Conservation (phyloP, 2,888 invertebrate genomes). For the Nasonovia ribisnigri region DNA sequence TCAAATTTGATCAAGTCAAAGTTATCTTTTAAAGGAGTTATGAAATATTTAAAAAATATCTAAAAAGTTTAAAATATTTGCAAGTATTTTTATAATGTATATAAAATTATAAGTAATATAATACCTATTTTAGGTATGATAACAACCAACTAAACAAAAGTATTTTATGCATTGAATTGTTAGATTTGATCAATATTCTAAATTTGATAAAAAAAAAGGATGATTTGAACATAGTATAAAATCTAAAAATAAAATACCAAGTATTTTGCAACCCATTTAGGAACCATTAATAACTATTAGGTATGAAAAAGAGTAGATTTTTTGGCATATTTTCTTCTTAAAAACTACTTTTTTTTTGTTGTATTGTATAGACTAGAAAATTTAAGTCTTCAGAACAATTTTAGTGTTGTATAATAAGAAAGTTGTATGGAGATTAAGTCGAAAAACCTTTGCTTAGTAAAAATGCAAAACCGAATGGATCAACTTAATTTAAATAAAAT, state of each 20-base stretch:
- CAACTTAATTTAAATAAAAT: constrained; percentile 22
- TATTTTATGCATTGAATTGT: neutral
- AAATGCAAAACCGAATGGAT: constrained; percentile 39
- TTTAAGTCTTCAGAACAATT: constrained; percentile 57
- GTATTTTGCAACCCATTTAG: constrained; percentile 62
- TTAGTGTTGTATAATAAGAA: neutral
- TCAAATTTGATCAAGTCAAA: neutral
- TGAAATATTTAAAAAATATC: neutral
- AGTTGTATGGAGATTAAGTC: neutral
- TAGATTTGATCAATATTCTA: neutral
- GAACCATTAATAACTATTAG: constrained; percentile 44
- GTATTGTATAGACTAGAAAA: constrained; percentile 58
- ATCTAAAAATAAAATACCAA: neutral
- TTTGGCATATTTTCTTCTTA: constrained; percentile 61
- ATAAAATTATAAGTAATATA: no score
- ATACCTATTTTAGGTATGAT: no score
- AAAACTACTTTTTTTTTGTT: constrained; percentile 50
- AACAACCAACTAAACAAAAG: neutral
- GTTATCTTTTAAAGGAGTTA: neutral
- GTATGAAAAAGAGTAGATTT: constrained; percentile 38
- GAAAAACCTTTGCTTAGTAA: constrained; percentile 1
- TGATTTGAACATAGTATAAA: neutral
- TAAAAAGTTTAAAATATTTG: no score
- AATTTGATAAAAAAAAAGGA: neutral
- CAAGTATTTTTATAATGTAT: no score